Percentiles rank a stretch among this genome's conserved stretches.
phyloP scores from a whole-genome alignment of 92 coral and sea anemone species.

The Porites evermanni region DNA sequence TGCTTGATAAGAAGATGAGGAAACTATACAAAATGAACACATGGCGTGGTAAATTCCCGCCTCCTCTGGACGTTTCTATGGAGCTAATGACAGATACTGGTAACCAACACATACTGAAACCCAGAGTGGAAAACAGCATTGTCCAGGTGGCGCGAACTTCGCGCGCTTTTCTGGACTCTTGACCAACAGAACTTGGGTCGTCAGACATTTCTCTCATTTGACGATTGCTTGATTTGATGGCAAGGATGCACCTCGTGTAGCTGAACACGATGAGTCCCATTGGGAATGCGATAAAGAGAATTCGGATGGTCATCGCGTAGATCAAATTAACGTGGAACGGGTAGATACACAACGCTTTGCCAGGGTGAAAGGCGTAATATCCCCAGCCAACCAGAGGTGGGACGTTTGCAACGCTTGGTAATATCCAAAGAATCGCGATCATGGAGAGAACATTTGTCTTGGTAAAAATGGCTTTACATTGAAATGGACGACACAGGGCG shows the following conservation, averaged over 20 bases:
- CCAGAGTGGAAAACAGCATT: slow-evolving; percentile 78
- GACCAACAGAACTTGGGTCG: slow-evolving; percentile 6
- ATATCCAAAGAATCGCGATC: slow-evolving; percentile 72
- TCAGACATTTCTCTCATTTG: slow-evolving; percentile 66
- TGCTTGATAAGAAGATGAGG: slow-evolving; percentile 64
- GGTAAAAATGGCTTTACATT: slow-evolving; percentile 61
- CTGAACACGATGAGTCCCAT: slow-evolving; percentile 62
- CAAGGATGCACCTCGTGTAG: slow-evolving; percentile 62
- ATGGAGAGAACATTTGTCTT: slow-evolving; percentile 46
- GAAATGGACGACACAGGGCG: slow-evolving; percentile 70
- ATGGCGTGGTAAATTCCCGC: slow-evolving; percentile 73
- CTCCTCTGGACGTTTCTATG: slow-evolving; percentile 49
- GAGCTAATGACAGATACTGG: slow-evolving; percentile 65
- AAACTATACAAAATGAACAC: slow-evolving; percentile 75
- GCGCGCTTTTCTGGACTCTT: slow-evolving; percentile 54
- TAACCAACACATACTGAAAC: slow-evolving; percentile 68
- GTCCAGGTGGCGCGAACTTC: slow-evolving; percentile 77
- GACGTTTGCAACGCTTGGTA: slow-evolving; percentile 74
- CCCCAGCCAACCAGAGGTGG: slow-evolving; percentile 84
- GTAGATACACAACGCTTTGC: slow-evolving; percentile 72
- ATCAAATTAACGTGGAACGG: slow-evolving; percentile 71
- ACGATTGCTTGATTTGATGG: slow-evolving; percentile 64
- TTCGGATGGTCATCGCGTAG: slow-evolving; percentile 63
- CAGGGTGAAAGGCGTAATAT: slow-evolving; percentile 72
- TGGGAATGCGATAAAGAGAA: slow-evolving; percentile 67